Evolutionary conservation across 2,888 invertebrate genomes (phyloP).

Genomic region (Drosophila atripex): DNA sequence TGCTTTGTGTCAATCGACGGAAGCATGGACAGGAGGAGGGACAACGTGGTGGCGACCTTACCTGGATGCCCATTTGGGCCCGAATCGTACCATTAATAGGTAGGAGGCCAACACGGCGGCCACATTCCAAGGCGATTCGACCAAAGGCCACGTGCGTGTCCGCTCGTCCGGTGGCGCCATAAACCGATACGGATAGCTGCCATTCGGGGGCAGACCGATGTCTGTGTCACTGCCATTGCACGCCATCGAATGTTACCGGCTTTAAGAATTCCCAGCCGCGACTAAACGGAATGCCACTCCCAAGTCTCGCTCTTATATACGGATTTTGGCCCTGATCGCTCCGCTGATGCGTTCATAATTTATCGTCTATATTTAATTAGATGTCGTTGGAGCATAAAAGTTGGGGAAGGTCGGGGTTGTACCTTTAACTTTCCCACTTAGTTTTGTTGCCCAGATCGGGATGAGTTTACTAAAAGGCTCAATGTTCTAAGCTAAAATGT

Average conservation of each 20-base stretch:
- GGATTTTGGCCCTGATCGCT: constrained; percentile 30
- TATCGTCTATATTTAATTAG: constrained; percentile 23
- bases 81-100: constrained; percentile 90
- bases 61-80: constrained; percentile 92
- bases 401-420: constrained; percentile 10
- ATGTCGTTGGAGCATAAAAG: constrained; percentile 36
- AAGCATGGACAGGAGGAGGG: neutral
- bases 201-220: constrained; percentile 19
- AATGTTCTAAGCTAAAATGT: too few species aligned
- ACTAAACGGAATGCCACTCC: constrained; percentile 10
- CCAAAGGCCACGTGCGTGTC: constrained; percentile 93
- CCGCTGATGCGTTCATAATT: constrained; percentile 37
- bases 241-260: constrained; percentile 24
- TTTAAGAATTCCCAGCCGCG: constrained; percentile 11
- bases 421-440: constrained; percentile 7
- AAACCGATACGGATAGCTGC: constrained; percentile 46
- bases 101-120: constrained; percentile 89
- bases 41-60: constrained; percentile 46
- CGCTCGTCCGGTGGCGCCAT: constrained; percentile 86
- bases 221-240: constrained; percentile 30
- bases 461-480: neutral
- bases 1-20: constrained; percentile 16
- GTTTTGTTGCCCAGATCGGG: neutral
- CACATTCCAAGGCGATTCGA: constrained; percentile 92
- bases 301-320: constrained; percentile 21